These are phyloP conservation scores for Xiphophorus couchianus DNA, from an alignment of 2,113 vertebrate species.

Conservation along the genomic window DNA sequence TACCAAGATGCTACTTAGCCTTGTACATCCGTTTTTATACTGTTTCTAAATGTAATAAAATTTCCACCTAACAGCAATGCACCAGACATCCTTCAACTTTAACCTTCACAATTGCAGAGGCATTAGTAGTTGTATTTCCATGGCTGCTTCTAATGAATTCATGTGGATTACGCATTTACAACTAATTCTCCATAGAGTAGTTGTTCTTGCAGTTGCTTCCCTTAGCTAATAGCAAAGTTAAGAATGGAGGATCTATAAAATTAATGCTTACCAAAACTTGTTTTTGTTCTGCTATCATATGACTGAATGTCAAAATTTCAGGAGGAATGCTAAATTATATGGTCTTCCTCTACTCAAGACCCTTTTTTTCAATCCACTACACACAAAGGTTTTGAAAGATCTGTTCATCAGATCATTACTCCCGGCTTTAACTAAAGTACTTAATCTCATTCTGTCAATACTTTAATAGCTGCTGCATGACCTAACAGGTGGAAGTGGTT, in stretches of 20 bases:
- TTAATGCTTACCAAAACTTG: neutral
- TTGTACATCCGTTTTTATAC: neutral
- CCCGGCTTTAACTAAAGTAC: conserved; percentile 35
- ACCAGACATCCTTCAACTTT: conserved; percentile 9
- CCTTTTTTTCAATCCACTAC: conserved; percentile 37
- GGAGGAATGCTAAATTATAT: neutral
- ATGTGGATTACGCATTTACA: neutral
- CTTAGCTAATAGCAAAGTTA: neutral
- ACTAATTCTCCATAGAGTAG: too few relatives aligned
- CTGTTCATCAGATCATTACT: conserved; percentile 60
- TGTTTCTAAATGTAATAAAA: conserved; percentile 19
- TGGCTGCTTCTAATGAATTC: conserved; percentile 26
- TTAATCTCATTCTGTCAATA: conserved; percentile 36
- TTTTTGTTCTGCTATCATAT: too few relatives aligned
- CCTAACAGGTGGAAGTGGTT: conserved; percentile 29
- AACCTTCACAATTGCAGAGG: conserved; percentile 11
- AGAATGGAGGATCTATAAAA: conserved; percentile 4
- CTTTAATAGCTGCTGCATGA: conserved; percentile 21
- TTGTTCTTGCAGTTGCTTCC: too few relatives aligned
- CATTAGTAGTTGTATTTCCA: conserved; percentile 25
- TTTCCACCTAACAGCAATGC: neutral
- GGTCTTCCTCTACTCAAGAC: conserved; percentile 30
- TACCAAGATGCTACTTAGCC: neutral
- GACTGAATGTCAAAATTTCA: too few relatives aligned
- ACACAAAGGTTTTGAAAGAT: conserved; percentile 19